These are phyloP conservation scores for Apogon hyalosoma DNA, from an alignment of 2,797 vertebrate species.

Conservation along the genomic window DNA sequence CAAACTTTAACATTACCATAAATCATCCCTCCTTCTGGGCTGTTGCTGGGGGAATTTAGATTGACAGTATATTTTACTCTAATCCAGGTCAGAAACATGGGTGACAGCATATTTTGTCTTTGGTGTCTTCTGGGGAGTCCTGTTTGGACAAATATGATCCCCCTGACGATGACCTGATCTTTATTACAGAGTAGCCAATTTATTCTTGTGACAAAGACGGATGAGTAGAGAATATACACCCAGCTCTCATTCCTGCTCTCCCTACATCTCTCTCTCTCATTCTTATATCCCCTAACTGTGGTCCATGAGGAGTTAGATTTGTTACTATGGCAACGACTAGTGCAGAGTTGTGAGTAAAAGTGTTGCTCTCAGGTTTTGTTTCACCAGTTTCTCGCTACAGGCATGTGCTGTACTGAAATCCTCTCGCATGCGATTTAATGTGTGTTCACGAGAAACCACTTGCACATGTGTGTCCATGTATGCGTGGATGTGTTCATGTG, in stretches of 20 bases:
- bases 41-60: slow-evolving; percentile 27
- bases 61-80: slow-evolving; percentile 43
- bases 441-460: slow-evolving; percentile 10
- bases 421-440: slow-evolving; percentile 14
- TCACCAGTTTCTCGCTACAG: slow-evolving; percentile 28
- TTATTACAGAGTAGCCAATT: slow-evolving; percentile 65
- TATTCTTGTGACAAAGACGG: slow-evolving; percentile 71
- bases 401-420: slow-evolving; percentile 14
- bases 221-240: slow-evolving; percentile 51
- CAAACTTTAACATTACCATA: slow-evolving; percentile 36
- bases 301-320: slow-evolving; percentile 43
- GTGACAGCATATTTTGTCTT: slow-evolving; percentile 54
- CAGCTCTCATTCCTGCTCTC: slow-evolving; percentile 13
- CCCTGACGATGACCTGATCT: slow-evolving; percentile 56
- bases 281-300: slow-evolving; percentile 23
- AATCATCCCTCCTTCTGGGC: slow-evolving; percentile 30
- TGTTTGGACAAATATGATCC: slow-evolving; percentile 57
- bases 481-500: slow-evolving; percentile 7
- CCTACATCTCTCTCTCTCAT: slow-evolving; percentile 22
- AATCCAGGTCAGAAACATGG: slow-evolving; percentile 36
- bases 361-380: slow-evolving; percentile 40
- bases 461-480: slow-evolving; percentile 1
- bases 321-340: slow-evolving; percentile 77
- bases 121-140: slow-evolving; percentile 21
- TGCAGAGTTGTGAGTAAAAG: slow-evolving; percentile 46